Conservation (phyloP, 2,888 invertebrate genomes). For the Melipona beecheii region DNA sequence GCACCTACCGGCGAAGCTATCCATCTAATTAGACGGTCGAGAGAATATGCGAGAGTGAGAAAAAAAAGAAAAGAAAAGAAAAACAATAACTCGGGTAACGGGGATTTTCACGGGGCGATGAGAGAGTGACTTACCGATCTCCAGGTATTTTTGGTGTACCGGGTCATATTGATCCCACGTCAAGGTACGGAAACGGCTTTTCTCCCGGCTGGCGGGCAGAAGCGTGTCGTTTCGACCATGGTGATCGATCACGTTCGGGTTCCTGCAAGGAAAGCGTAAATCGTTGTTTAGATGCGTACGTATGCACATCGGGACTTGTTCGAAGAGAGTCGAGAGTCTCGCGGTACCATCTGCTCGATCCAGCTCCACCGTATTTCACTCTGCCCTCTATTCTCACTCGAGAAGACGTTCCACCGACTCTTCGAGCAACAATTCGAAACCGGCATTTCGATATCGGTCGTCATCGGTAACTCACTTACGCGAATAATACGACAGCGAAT, state of each 20-base stretch:
- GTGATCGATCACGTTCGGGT: slow-evolving; percentile 90
- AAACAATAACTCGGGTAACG: too few relatives aligned
- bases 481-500: neutral
- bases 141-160: slow-evolving; percentile 96
- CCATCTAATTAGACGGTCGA: neutral
- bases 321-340: neutral
- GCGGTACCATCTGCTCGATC: neutral
- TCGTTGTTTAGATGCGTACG: slow-evolving; percentile 23
- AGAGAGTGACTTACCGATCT: slow-evolving; percentile 91
- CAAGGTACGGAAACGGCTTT: slow-evolving; percentile 92
- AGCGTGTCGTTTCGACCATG: slow-evolving; percentile 90
- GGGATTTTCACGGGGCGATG: too few relatives aligned
- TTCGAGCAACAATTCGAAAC: too few relatives aligned
- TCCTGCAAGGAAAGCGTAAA: slow-evolving; percentile 85
- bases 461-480: neutral
- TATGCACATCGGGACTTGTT: neutral
- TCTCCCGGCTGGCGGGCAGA: slow-evolving; percentile 92
- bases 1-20: neutral
- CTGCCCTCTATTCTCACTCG: neutral
- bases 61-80: too few relatives aligned
- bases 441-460: too few relatives aligned
- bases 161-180: slow-evolving; percentile 97
- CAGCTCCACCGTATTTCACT: neutral
- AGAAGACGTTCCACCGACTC: neutral
- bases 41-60: too few relatives aligned